Base-by-base conservation (phyloP, 2,113 vertebrate species). In the Sander vitreus region DNA sequence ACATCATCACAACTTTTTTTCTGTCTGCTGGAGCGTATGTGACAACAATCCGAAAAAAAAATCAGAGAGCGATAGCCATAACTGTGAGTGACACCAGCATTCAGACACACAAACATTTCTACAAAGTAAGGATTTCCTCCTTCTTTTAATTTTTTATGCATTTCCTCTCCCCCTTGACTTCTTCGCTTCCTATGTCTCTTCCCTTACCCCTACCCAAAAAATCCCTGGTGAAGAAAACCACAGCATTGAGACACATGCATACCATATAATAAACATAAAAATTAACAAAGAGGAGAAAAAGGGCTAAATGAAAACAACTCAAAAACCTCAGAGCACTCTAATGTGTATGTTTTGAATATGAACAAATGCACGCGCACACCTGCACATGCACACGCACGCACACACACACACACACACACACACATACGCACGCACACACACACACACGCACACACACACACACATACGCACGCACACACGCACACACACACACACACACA, bases 111-210 rank as follows among this genome's bases (percentile, higher is more conserved):
- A 70, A 25, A 71, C 58, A 16, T 60, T 66, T 68, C 54, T 58
- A 88, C 63, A 74, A 27, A 81, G 15, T 50, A 12, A 70, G 78
- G 80, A 89, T 78, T 74, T 90, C 74, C 82, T 84, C 30, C 82
- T 84, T 25, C 18, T 69, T 43, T 77, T 64, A 48, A 57, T 75
- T 63, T 67, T 57, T 58, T 11, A 7, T 63, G 84, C 73, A 64
- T 59, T 79, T 74, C 83, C 86, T 88, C n/a, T 57, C 50, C 33
- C 60, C 74, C 58, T 77, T 76, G 53, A 30, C 67, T 25, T 72
- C 5, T 51, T 50, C 6, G 1, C 58, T 71, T 79, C 82, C 39
- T 6, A 50, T 19, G 76, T 70, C 48, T 73, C 43, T 39, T 39
- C 7, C 69, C 45, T 19, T 60, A 53, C 30, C 47, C 45, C 30